These are phyloP conservation scores for Caenorhabditis panamensis DNA, from an alignment of 2,888 invertebrate species.

Conservation along the genomic window DNA sequence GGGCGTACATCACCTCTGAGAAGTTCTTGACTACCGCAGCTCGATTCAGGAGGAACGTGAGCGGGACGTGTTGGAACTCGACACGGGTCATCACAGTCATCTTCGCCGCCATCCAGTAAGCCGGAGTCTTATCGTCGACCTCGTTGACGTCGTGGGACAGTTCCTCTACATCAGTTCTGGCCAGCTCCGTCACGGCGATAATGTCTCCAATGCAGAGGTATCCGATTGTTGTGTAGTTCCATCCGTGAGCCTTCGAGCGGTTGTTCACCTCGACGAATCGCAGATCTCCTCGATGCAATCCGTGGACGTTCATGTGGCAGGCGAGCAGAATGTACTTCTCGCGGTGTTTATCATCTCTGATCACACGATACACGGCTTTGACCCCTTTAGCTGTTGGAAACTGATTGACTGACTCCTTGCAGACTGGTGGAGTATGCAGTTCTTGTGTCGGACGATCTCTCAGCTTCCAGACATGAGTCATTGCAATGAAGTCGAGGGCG, in stretches of 20 bases:
- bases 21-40: constrained; percentile 2
- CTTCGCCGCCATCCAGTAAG: constrained; percentile 14
- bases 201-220: constrained; percentile 19
- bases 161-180: not conserved
- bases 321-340: constrained; percentile 35
- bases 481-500: not conserved
- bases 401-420: not conserved
- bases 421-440: not conserved
- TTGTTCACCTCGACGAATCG: constrained; percentile 35
- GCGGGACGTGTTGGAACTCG: not conserved
- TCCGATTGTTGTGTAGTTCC: constrained; percentile 5
- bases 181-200: constrained; percentile 21
- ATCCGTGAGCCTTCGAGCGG: constrained; percentile 10
- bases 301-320: constrained; percentile 23
- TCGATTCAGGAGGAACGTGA: constrained; percentile 14
- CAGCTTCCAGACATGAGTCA: not conserved
- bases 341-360: not conserved
- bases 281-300: constrained; percentile 32
- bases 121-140: constrained; percentile 7
- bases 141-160: not conserved
- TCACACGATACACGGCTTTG: constrained; percentile 26
- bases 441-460: not conserved
- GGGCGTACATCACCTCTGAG: not conserved
- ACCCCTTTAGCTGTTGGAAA: constrained; percentile 1
- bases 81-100: constrained; percentile 10